Evolutionary conservation across 2,888 invertebrate genomes (phyloP), one percentile per base, ranked within the genome.

Genomic region (Panopea generosa): DNA sequence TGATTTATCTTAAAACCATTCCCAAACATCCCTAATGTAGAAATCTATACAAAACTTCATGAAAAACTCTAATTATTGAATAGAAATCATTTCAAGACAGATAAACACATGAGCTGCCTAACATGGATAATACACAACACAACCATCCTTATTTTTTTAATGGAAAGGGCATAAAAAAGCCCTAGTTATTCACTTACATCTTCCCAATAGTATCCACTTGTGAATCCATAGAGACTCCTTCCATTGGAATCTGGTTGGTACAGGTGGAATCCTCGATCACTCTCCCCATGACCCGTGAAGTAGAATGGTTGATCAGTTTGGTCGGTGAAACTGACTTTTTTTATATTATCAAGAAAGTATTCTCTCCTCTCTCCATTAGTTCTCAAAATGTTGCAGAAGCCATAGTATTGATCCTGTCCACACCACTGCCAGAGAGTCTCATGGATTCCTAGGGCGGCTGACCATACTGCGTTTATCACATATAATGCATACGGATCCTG

Each of bases 401-500:
- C 87, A 18, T 47, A 61, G 49, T 84, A 84, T 33, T 33, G 45
- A 16, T 59, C 59, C 18, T 76, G 61, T 0, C 80, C 78, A 57
- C 90, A 90, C 24, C 86, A 60, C 20, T 80, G 60, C 6, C 57
- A 24, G 4, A 91, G 49, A 7, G 90, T 84, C 6, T 82, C 53
- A 56, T 91, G 80, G 2, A 91, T 83, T 6, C 89, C 91, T 3
- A 89, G 60, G 2, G 91, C 91, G 3, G 86, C 84, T 0, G 91
- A 84, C 67, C 90, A 90, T 2, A 91, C 91, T 9, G 91, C 90
- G 73, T 91, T 91, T 47, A 91, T 83, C 1, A 91, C 90, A 66
- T 91, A 91, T n/a, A 90, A 77, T 0, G 86, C 88, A 55, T 90
- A 90, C 0, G 87, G 87, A 66, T 91, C 91, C 71, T 91, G 90